Evolutionary conservation across 2,113 vertebrate species (phyloP).

Genomic region (Syngnathus typhle): DNA sequence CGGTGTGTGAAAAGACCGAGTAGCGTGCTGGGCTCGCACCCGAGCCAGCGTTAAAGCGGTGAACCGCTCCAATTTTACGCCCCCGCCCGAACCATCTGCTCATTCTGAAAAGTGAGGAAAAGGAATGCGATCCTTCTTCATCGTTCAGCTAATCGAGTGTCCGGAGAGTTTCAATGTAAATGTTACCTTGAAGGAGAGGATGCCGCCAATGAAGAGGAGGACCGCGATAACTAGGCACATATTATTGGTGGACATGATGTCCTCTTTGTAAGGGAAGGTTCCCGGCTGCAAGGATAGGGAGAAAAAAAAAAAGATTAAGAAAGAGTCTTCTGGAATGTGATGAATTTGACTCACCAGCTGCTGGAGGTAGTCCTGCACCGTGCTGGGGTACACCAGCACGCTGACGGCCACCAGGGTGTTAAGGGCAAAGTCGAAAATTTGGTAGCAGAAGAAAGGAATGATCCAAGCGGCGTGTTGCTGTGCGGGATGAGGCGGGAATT

Average conservation of each 20-base stretch:
- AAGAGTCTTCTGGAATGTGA: background rate
- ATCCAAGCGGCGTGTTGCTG: conserved; percentile 96
- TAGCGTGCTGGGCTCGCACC: conserved; percentile 44
- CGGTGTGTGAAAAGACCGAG: conserved; percentile 34
- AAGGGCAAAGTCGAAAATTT: conserved; percentile 96
- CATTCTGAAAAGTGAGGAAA: conserved; percentile 4
- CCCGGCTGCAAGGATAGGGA: conserved; percentile 72
- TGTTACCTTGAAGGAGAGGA: conserved; percentile 89
- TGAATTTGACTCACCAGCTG: conserved; percentile 77
- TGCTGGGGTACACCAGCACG: conserved; percentile 89
- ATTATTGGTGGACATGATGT: conserved; percentile 92
- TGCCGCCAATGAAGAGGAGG: conserved; percentile 87
- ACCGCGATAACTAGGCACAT: conserved; percentile 89
- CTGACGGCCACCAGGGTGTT: conserved; percentile 90
- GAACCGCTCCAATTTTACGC: conserved; percentile 16
- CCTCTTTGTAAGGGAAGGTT: conserved; percentile 91
- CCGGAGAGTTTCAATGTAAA: background rate
- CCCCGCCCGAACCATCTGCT: conserved; percentile 45
- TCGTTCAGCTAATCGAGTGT: background rate
- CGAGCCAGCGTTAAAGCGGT: conserved; percentile 36
- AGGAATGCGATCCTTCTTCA: background rate
- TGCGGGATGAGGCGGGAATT: conserved; percentile 15
- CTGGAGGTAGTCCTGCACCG: conserved; percentile 87
- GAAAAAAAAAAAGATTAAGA: background rate
- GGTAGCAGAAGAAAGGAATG: conserved; percentile 98